Percentiles rank a stretch among this genome's conserved stretches.
phyloP scores from a whole-genome alignment of 2,797 vertebrate genomes.

The Acanthurus lineatus region DNA sequence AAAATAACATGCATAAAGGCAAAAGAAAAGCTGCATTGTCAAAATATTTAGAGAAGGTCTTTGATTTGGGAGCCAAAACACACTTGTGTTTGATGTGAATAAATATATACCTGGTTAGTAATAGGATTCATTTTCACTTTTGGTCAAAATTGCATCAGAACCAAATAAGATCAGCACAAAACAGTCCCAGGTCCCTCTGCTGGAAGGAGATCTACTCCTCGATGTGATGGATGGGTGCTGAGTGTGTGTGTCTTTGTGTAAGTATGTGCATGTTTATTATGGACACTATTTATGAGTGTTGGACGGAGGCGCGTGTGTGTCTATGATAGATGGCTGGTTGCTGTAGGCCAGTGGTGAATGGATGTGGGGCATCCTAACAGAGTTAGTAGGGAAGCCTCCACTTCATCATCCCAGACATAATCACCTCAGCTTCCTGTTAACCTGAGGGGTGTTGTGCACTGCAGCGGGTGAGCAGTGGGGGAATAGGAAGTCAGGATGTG shows the following conservation, averaged over 20 bases:
- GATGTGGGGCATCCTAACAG: conserved; percentile 84
- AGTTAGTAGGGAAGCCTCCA: conserved; percentile 82
- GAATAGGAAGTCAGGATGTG: conserved; percentile 53
- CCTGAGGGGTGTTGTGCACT: conserved; percentile 71
- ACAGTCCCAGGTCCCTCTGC: conserved; percentile 62
- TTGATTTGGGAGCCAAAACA: conserved; percentile 61
- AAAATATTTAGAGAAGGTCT: conserved; percentile 63
- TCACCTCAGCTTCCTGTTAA: conserved; percentile 86
- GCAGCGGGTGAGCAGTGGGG: conserved; percentile 58
- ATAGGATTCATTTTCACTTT: conserved; percentile 82
- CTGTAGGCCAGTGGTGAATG: conserved; percentile 83
- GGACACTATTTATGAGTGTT: conserved; percentile 73
- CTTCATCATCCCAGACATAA: conserved; percentile 90
- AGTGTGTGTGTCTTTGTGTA: conserved; percentile 53
- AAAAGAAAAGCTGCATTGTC: conserved; percentile 62
- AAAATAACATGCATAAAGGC: conserved; percentile 45
- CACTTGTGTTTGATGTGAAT: conserved; percentile 67
- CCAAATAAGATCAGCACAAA: conserved; percentile 80
- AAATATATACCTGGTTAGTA: conserved; percentile 76
- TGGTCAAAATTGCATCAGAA: conserved; percentile 81
- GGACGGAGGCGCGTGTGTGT: conserved; percentile 72
- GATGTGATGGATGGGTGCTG: conserved; percentile 82
- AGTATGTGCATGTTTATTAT: conserved; percentile 69
- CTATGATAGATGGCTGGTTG: conserved; percentile 83
- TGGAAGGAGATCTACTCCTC: conserved; percentile 78